A percentile compares a stretch with the other conserved stretches of the same genome.
phyloP scores from a whole-genome alignment of 2,888 invertebrate genomes.

The Drosophila paranaensis region DNA sequence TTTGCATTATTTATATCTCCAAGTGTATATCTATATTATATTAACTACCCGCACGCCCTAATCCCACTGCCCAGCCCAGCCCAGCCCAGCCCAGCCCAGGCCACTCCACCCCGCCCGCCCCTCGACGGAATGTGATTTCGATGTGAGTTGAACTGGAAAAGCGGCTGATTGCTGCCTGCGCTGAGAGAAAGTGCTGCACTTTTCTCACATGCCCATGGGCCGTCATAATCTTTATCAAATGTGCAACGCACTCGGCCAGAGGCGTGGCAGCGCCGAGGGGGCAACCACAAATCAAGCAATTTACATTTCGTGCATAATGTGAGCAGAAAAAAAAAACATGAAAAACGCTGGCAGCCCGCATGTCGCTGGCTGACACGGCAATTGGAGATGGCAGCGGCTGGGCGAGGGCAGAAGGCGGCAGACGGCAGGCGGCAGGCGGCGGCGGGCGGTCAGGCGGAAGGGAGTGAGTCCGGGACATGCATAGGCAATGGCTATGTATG shows the following conservation, averaged over 20 bases:
- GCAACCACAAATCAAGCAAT: constrained; percentile 67
- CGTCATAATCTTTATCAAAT: constrained; percentile 68
- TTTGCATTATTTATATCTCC: not conserved
- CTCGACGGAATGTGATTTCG: constrained; percentile 45
- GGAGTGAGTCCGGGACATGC: not conserved
- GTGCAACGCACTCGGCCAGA: constrained; percentile 35
- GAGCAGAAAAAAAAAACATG: constrained; percentile 42
- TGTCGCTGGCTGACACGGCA: constrained; percentile 18
- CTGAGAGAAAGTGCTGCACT: constrained; percentile 71
- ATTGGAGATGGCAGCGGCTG: not conserved
- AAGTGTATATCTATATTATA: not conserved
- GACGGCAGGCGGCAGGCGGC: not conserved
- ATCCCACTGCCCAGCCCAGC: not conserved
- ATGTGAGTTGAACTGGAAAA: constrained; percentile 54
- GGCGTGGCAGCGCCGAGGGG: not conserved
- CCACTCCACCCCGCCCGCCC: not conserved
- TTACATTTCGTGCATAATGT: constrained; percentile 63
- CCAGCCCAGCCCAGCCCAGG: not conserved
- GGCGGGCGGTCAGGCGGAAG: too few relatives aligned
- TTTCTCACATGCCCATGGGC: constrained; percentile 66
- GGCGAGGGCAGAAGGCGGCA: not conserved
- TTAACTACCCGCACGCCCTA: constrained; percentile 4
- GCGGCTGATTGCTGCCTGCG: constrained; percentile 14
- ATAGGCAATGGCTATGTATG: not conserved
- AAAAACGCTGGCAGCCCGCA: constrained; percentile 55